Evolutionary conservation across 2,888 invertebrate genomes (phyloP), one percentile per base, ranked within the genome.

Genomic region (Rhorus exstirpatorius): DNA sequence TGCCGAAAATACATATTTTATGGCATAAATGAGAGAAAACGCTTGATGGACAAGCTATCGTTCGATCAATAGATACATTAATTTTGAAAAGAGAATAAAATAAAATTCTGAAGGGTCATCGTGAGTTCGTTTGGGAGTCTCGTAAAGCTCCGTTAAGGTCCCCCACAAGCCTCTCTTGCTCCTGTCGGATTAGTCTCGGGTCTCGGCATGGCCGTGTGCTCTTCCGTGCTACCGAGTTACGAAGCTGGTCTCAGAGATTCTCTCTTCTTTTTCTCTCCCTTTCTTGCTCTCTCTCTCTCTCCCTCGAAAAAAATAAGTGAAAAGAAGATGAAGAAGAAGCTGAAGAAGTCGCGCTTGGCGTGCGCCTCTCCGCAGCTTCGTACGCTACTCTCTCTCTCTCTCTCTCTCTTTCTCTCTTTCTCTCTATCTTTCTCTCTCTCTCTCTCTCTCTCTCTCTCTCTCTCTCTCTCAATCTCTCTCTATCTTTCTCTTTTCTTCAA

Each of bases 201-300:
- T 78, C 70, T 51, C 68, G 55, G 74, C 55, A 61, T 63, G 68
- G 75, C 60, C 65, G 76, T 67, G 53, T 60, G 80, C 75, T 65
- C 65, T 72, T 55, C 65, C 70, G 58, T 58, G 81, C 81, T 79
- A 84, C 81, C 79, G 77, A 70, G 80, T 84, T 80, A 83, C 83
- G 77, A 75, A 72, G 68, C 71, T 76, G 58, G 63, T 44, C 80
- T 77, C 51, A 81, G 70, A 67, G 65, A 63, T 81, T 80, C 79
- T 68, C 72, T 70, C 71, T 41, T 67, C 53, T 26, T 58, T 26
- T 70, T 58, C 35, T 10, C 60, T 61, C 44, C 58, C 53, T 12
- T 21, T 31, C 58, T 65, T 21, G 12, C 7, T 41, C 31, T 12
- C 38, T 10, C 60, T 61, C 44, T 67, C 53, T 12, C 31, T 31